Evolutionary conservation across 2,888 invertebrate species (phyloP), one percentile per base, ranked within the genome.

Genomic region (Amblyjoppa proteus): DNA sequence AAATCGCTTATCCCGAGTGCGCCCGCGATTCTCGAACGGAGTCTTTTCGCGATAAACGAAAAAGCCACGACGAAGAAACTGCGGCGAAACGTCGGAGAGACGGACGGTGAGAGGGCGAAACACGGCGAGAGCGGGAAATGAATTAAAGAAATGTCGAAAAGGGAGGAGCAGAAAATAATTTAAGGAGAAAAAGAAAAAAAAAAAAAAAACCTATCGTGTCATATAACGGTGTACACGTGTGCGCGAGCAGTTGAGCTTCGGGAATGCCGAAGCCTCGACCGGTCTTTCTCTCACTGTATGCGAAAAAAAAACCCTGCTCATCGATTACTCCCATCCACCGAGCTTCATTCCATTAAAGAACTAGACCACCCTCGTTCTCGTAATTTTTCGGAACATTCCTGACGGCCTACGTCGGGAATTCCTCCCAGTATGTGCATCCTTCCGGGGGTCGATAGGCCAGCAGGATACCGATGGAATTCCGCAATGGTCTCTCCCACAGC

Each of bases 41-140:
- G 71, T 80, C 70, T 75, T 70, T 70, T 84, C 83, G 64, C 79
- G 79, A 80, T 75, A 80, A 80, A 83, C 78, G 83, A 83, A 3
- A 78, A 83, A 28, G 58, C 25, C 49, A 61, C 74, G 73, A 58
- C 38, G 38, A 78, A 69, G 78, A 74, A 79, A 74, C 58, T 34
- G 73, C 20, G 34, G 56, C 28, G 58, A 53, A 31, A 20, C 38
- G 56, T 68, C 20, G 61, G 53, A 56, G 13, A 4, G 3, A 25
- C 25, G 41, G 16, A 76, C 49, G 38, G 49, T 51, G 81, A 61
- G 31, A 20, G 70, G 61, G 28, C 70, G 51, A 53, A 70, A 61
- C 70, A 56, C 61, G 56, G 56, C 61, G 71, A 58, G 41, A 41
- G n/a, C 45, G 41, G 38, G 58, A 79, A 79, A 83, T 77, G 73